phyloP scores from a whole-genome alignment of 2,888 invertebrate species.

The Epiblema foenella region DNA sequence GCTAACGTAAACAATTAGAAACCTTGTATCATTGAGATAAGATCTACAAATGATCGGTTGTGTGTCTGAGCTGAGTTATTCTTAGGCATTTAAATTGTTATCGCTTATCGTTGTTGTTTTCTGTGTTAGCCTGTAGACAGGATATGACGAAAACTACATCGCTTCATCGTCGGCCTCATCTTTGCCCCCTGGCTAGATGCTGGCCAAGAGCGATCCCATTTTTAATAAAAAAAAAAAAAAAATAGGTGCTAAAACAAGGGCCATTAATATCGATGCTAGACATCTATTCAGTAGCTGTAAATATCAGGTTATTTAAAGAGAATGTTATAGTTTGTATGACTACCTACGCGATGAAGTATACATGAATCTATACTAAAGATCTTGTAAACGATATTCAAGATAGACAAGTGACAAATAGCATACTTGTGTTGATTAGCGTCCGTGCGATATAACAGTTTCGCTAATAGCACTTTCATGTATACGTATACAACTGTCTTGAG shows the following conservation, averaged over 20 bases:
- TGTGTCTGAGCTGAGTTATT: constrained; percentile 11
- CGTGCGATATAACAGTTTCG: constrained; percentile 9
- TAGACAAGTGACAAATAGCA: constrained; percentile 14
- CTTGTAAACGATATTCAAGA: constrained; percentile 12
- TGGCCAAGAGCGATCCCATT: no score
- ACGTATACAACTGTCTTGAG: constrained; percentile 6
- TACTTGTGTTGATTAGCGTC: constrained; percentile 19
- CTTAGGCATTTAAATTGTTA: background rate
- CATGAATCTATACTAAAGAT: background rate
- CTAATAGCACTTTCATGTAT: constrained; percentile 18
- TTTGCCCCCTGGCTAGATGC: no score
- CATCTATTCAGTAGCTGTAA: background rate
- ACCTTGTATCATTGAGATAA: background rate
- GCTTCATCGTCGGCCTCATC: no score
- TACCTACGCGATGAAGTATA: background rate
- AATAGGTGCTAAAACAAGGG: background rate
- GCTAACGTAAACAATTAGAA: constrained; percentile 6
- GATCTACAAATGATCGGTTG: background rate
- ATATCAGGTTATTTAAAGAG: background rate
- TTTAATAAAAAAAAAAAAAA: no score
- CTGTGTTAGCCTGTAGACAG: background rate
- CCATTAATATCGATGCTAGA: background rate
- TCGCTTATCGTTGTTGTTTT: background rate
- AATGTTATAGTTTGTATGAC: background rate
- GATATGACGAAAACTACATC: background rate